Percentiles rank a stretch among this genome's conserved stretches.
phyloP scores from a whole-genome alignment of 1,140 invertebrate genomes.

The Sarcophaga bullata region DNA sequence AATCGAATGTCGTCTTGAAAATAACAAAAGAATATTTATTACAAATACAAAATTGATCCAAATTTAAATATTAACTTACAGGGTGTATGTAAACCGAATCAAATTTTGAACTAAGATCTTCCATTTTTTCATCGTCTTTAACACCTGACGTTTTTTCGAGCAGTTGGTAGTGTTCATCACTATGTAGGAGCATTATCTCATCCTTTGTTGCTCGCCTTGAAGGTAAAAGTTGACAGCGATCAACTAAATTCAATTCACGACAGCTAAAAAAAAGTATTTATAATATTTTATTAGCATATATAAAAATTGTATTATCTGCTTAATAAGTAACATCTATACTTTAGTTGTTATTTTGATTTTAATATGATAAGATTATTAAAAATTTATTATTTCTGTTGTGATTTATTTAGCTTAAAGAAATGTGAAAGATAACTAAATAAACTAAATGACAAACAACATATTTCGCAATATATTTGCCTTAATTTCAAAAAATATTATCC shows the following conservation, averaged over 20 bases:
- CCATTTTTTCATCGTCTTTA: conserved; percentile 71
- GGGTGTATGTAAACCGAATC: conserved; percentile 90
- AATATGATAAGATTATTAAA: background rate
- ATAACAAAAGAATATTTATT: conserved; percentile 33
- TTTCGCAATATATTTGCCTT: too few relatives aligned
- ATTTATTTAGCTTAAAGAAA: too few relatives aligned
- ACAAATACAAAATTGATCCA: conserved; percentile 14
- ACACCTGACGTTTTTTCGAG: conserved; percentile 73
- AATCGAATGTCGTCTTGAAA: conserved; percentile 80
- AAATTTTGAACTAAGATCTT: conserved; percentile 79
- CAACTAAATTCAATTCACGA: conserved; percentile 75
- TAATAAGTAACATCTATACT: too few relatives aligned
- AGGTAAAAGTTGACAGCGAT: conserved; percentile 73
- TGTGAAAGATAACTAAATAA: too few relatives aligned
- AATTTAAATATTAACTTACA: conserved; percentile 68
- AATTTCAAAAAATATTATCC: too few relatives aligned
- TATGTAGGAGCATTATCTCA: conserved; percentile 77
- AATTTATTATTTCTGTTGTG: too few relatives aligned
- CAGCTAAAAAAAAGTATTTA: conserved; percentile 69
- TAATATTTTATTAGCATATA: too few relatives aligned
- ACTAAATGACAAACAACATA: too few relatives aligned
- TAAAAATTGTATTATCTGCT: too few relatives aligned
- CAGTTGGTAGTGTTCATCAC: conserved; percentile 71
- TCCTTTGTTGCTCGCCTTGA: conserved; percentile 75
- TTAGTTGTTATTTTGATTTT: background rate